Evolutionary conservation across 2,113 vertebrate genomes (phyloP), one percentile per base, ranked within the genome.

Genomic region (Dicerorhinus sumatrensis): DNA sequence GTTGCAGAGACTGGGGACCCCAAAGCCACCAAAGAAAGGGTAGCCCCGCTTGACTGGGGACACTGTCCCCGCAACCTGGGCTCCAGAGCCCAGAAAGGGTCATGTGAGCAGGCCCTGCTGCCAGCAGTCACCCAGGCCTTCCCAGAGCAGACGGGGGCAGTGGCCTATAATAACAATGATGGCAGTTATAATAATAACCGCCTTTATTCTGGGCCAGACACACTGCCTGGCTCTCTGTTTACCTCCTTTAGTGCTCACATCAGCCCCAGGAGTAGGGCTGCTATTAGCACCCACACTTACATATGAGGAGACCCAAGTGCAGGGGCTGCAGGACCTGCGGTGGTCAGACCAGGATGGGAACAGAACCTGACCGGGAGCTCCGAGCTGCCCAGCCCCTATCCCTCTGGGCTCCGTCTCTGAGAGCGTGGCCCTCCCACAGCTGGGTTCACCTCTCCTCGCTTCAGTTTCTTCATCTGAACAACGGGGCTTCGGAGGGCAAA

Each of bases 121-220:
- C 69, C 69, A 33, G 60, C 69, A 42, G 21, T 46, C 33, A 25
- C 42, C 42, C 39, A 88, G 67, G 9, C 42, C n/a, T 48, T 51
- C 31, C n/a, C 48, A 11, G 9, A 83, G 42, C 23, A 48, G 31
- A 39, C 0, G 8, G 79, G 48, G 70, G 27, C 6, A n/a, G 8
- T 8, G 1, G 21, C 51, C 36, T 39, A 3, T 16, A 18, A 9
- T 39, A 33, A 33, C 1, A 1, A n/a, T 6, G 8, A 1, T n/a
- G 46, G 10, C 23, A 63, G 5, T 46, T 16, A 4, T 46, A 58
- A 11, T 10, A 20, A 13, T 21, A 25, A 70, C 0, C 14, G 42
- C 85, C 18, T 29, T 76, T 18, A 14, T 16, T 48, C 39, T 20
- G 21, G 65, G 84, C 36, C 54, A 36, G 73, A 29, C 51, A 58